Evolutionary conservation across 2,888 invertebrate genomes (phyloP).

Genomic region (Helobdella robusta): DNA sequence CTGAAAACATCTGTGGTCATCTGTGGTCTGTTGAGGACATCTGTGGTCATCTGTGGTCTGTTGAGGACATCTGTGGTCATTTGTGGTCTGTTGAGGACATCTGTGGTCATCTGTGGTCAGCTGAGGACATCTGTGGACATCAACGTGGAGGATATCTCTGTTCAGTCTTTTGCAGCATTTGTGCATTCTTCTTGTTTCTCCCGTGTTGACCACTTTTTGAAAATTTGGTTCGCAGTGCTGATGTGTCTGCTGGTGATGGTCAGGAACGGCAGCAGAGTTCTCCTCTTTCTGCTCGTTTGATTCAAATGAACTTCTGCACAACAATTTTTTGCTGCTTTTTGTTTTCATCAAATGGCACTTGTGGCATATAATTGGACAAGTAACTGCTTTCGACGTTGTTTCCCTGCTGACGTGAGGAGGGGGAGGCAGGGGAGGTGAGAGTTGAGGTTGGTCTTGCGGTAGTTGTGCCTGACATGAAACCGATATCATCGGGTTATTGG

Average conservation of each 20-base stretch:
- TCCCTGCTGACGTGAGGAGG: neutral
- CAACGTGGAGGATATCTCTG: too few relatives aligned
- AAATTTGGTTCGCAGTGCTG: too few relatives aligned
- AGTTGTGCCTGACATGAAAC: neutral
- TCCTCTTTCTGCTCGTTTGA: too few relatives aligned
- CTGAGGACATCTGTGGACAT: neutral
- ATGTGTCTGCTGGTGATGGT: too few relatives aligned
- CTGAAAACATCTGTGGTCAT: slow-evolving; percentile 1
- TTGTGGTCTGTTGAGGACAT: neutral
- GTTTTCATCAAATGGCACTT: too few relatives aligned
- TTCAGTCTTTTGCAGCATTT: too few relatives aligned
- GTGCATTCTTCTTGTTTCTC: too few relatives aligned
- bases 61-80: neutral
- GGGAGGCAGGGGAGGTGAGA: neutral
- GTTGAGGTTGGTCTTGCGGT: neutral
- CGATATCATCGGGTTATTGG: neutral
- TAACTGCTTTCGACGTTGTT: neutral
- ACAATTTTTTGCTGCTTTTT: too few relatives aligned
- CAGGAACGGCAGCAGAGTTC: too few relatives aligned
- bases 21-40: neutral
- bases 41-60: neutral
- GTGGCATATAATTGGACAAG: too few relatives aligned
- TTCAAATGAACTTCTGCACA: too few relatives aligned
- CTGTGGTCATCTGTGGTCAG: neutral
- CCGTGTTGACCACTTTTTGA: too few relatives aligned